These are phyloP conservation scores for Mohoua ochrocephala DNA, from an alignment of 2,113 vertebrate genomes.

Conservation along the genomic window DNA sequence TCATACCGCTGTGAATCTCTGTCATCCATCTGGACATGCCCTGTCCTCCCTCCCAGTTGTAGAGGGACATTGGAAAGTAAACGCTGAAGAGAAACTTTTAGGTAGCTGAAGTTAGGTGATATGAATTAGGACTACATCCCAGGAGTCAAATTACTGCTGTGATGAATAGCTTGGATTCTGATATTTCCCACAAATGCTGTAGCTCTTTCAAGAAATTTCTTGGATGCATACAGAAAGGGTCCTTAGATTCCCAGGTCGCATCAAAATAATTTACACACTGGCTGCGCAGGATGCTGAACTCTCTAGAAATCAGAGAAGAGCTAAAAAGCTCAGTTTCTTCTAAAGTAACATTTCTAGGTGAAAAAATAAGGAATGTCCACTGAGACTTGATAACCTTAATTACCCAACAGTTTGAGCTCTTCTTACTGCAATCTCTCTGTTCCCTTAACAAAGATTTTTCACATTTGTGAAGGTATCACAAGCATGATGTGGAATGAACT, in stretches of 20 bases:
- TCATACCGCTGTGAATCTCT: not conserved
- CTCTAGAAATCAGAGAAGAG: not conserved
- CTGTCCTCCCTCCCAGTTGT: not conserved
- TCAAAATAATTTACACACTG: not conserved
- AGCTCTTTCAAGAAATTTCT: conserved; percentile 6
- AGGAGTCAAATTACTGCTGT: not conserved
- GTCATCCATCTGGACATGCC: not conserved
- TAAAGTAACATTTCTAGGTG: not conserved
- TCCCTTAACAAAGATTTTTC: not conserved
- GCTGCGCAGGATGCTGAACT: not conserved
- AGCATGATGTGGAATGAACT: not conserved
- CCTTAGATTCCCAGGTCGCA: not conserved
- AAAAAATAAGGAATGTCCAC: not conserved
- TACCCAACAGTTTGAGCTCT: not conserved
- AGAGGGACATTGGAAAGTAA: not conserved
- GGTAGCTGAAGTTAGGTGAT: not conserved
- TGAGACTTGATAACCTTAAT: not conserved
- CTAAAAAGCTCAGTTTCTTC: not conserved
- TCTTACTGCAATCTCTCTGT: not conserved
- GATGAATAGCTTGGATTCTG: not conserved
- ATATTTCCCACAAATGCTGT: not conserved
- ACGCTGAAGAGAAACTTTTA: not conserved
- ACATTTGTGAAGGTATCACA: not conserved
- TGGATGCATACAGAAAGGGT: not conserved
- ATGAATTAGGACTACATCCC: not conserved